A percentile compares a stretch with the other conserved stretches of the same genome.
Conservation (phyloP, 2,113 vertebrate genomes). For the Athene cunicularia region DNA sequence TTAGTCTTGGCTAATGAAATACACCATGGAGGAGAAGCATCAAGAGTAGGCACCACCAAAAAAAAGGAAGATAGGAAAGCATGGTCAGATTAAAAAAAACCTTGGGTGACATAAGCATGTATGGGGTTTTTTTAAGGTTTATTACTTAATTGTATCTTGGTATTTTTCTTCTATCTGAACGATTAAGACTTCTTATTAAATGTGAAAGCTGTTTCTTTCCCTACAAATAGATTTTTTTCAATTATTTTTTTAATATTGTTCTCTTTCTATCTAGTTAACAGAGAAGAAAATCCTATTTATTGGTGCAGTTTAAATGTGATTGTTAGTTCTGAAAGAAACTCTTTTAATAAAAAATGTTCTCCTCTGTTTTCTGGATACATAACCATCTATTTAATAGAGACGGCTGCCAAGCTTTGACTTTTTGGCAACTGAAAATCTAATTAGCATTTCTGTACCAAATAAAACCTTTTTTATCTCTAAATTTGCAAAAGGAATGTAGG, state of each 20-base stretch:
- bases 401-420: constrained; percentile 15
- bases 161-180: not conserved
- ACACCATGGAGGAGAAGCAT: not conserved
- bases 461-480: constrained; percentile 4
- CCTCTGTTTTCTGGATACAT: constrained; percentile 30
- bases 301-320: constrained; percentile 10
- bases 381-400: constrained; percentile 17
- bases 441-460: constrained; percentile 48
- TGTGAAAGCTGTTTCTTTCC: not conserved
- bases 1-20: not conserved
- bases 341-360: constrained; percentile 31
- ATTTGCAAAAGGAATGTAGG: not conserved
- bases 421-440: not conserved
- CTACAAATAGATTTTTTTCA: not conserved
- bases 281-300: constrained; percentile 29
- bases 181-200: not conserved
- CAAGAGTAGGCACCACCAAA: not conserved
- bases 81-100: not conserved
- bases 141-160: not conserved
- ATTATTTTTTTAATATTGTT: not conserved
- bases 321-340: constrained; percentile 39
- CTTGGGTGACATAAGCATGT: not conserved
- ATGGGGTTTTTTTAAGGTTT: not conserved
- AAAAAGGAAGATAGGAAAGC: not conserved
- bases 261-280: constrained; percentile 11